Percentiles rank a stretch among this genome's conserved stretches.
These are phyloP conservation scores for Peromyscus nudipes DNA, from an alignment of 2,797 vertebrate genomes.

Conservation along the genomic window DNA sequence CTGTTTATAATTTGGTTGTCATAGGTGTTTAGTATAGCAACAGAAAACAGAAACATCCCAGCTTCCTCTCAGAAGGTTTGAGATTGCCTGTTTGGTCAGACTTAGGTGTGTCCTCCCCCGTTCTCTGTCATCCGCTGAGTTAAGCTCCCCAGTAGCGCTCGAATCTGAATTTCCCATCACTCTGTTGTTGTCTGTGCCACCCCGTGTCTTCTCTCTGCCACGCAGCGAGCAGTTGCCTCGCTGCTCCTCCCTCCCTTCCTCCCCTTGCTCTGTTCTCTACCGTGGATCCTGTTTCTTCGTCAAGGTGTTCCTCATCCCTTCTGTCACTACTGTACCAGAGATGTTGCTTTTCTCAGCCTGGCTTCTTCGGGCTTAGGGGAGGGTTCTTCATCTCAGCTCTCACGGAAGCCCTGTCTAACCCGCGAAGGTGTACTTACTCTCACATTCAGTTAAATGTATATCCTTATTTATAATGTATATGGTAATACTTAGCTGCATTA, in stretches of 20 bases:
- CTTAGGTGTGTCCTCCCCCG: neutral
- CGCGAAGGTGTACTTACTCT: neutral
- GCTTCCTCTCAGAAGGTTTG: neutral
- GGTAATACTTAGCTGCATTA: neutral
- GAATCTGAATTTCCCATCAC: neutral
- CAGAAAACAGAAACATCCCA: neutral
- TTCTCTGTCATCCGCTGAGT: constrained; percentile 19
- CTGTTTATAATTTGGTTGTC: neutral
- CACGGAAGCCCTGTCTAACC: neutral
- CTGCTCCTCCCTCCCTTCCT: neutral
- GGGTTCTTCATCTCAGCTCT: neutral
- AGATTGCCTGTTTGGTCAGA: neutral
- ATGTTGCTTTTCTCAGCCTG: neutral
- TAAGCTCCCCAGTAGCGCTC: neutral
- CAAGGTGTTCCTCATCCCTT: neutral
- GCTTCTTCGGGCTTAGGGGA: neutral
- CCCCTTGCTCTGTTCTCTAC: neutral
- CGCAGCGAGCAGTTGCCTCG: neutral
- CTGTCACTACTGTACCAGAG: neutral
- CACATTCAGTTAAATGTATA: neutral
- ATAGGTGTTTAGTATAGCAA: neutral
- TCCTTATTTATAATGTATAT: constrained; percentile 9
- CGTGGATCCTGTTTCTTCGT: neutral
- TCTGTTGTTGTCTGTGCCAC: neutral
- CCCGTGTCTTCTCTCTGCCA: neutral